These are phyloP conservation scores for Orchesellides sinensis DNA, from an alignment of 2,888 invertebrate species.

Conservation along the genomic window DNA sequence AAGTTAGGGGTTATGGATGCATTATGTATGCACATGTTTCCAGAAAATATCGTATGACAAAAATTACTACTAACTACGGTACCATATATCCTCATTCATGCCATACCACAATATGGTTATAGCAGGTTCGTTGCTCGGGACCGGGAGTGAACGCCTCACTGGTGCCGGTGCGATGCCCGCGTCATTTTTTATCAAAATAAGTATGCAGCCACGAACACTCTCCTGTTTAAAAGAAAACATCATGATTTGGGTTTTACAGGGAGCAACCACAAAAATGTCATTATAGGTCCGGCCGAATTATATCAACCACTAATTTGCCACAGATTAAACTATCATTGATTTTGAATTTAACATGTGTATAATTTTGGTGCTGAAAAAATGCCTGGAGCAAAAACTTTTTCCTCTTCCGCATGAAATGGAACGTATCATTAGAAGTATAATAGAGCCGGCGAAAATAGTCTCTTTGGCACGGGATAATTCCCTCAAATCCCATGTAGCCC, in stretches of 20 bases:
- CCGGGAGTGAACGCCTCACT: slow-evolving; percentile 33
- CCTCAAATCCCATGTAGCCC: slow-evolving; percentile 32
- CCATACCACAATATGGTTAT: no score
- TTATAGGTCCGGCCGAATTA: slow-evolving; percentile 22
- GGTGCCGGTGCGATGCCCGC: slow-evolving; percentile 57
- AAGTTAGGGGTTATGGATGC: no score
- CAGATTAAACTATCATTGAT: slow-evolving; percentile 53
- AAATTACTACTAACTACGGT: no score
- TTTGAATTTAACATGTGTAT: neutral
- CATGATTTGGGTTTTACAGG: slow-evolving; percentile 24
- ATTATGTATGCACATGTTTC: no score
- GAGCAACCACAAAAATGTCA: slow-evolving; percentile 45
- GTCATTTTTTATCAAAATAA: slow-evolving; percentile 28
- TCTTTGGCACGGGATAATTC: slow-evolving; percentile 52
- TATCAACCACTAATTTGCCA: slow-evolving; percentile 59
- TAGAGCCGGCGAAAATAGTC: slow-evolving; percentile 52
- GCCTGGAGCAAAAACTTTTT: slow-evolving; percentile 30
- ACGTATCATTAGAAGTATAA: slow-evolving; percentile 60
- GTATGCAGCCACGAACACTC: slow-evolving; percentile 24
- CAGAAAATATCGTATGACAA: no score
- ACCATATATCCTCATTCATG: no score
- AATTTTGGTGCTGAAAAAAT: neutral
- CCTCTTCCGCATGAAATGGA: slow-evolving; percentile 23
- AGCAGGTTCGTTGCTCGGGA: slow-evolving; percentile 51
- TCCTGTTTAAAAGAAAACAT: slow-evolving; percentile 28